These are phyloP conservation scores for Lumbricus terrestris DNA, from an alignment of 2,888 invertebrate species.

Conservation along the genomic window DNA sequence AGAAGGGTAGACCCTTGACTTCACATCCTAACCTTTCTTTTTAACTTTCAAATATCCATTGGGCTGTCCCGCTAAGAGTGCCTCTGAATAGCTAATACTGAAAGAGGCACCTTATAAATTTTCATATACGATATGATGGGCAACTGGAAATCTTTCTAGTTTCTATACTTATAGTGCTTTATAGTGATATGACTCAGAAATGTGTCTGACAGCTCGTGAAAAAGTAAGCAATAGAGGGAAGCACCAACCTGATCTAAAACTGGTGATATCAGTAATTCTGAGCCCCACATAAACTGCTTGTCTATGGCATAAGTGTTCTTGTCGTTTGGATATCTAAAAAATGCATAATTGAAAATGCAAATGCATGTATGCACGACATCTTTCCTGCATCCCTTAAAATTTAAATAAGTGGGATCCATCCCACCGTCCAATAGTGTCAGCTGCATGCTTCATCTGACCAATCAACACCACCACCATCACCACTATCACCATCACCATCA, in stretches of 20 bases:
- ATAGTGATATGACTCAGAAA: neutral
- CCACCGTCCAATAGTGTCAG: no score
- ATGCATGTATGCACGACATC: no score
- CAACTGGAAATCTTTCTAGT: neutral
- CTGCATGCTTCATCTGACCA: no score
- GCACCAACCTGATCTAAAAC: constrained; percentile 63
- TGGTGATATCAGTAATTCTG: constrained; percentile 72
- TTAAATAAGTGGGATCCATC: no score
- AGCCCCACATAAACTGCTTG: constrained; percentile 76
- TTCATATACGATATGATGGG: neutral
- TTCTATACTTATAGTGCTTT: neutral
- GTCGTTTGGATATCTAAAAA: constrained; percentile 63
- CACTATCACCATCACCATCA: no score
- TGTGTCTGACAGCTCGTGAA: neutral
- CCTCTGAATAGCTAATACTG: no score
- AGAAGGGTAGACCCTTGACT: no score
- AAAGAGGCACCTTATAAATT: no score
- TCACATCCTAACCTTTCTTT: no score
- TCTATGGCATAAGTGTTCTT: constrained; percentile 69
- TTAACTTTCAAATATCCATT: no score
- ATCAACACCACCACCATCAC: no score
- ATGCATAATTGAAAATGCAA: neutral
- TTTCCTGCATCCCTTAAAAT: neutral
- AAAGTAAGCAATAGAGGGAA: neutral
- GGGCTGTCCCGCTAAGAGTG: no score